These are phyloP conservation scores for Pemphredon lugubris DNA, from an alignment of 2,888 invertebrate species.

Conservation along the genomic window DNA sequence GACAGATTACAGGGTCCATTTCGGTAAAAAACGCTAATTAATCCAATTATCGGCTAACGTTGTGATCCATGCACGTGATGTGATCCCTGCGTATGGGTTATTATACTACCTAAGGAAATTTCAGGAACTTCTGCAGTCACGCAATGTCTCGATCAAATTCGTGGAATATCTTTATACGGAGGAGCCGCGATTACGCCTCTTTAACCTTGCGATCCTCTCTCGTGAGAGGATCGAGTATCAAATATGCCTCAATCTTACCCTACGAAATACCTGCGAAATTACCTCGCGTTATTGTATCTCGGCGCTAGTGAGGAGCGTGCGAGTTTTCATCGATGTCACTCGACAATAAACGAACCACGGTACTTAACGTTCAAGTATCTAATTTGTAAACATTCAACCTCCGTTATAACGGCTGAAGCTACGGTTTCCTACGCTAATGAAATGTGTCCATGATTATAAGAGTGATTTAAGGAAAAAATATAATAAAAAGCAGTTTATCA, in stretches of 20 bases:
- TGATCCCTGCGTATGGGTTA: constrained; percentile 59
- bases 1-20: constrained; percentile 72
- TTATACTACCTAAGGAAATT: constrained; percentile 69
- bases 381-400: too few relatives aligned
- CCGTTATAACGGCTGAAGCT: too few relatives aligned
- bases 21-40: constrained; percentile 73
- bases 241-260: constrained; percentile 34
- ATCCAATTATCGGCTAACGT: constrained; percentile 76
- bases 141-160: constrained; percentile 76
- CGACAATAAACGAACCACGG: too few relatives aligned
- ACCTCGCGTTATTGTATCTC: too few relatives aligned
- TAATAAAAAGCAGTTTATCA: too few relatives aligned
- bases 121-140: constrained; percentile 73
- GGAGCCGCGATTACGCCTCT: constrained; percentile 34
- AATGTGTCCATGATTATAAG: too few relatives aligned
- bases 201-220: constrained; percentile 37
- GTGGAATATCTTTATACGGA: constrained; percentile 72
- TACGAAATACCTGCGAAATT: background rate
- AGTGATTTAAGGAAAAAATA: too few relatives aligned
- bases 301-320: too few relatives aligned
- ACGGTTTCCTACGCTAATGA: too few relatives aligned
- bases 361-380: too few relatives aligned
- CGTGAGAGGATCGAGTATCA: constrained; percentile 54
- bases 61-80: constrained; percentile 57
- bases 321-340: too few relatives aligned